Conservation (phyloP, 2,113 vertebrate genomes). For the Trochalopteron elliotii region DNA sequence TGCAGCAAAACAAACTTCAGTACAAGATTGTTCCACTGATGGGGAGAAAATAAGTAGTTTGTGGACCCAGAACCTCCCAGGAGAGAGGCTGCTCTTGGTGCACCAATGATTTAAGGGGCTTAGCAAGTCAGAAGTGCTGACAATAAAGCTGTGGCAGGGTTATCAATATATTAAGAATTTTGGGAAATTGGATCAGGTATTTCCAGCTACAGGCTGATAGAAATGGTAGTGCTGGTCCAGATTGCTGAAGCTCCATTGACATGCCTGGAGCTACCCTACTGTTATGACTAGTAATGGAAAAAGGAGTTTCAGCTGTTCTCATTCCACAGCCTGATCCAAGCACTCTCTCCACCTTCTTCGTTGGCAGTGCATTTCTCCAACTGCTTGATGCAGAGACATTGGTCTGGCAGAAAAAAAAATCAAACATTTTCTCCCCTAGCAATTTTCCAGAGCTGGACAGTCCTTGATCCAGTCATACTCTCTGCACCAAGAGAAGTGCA, state of each 20-base stretch:
- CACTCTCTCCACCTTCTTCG: not conserved
- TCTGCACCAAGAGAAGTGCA: not conserved
- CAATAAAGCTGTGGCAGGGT: not conserved
- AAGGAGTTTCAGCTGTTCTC: not conserved
- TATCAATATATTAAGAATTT: not conserved
- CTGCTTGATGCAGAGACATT: not conserved
- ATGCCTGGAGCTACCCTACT: not conserved
- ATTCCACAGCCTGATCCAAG: not conserved
- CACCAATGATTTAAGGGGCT: not conserved
- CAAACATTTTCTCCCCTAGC: not conserved
- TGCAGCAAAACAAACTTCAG: not conserved
- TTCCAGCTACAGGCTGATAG: not conserved
- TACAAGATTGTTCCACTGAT: not conserved
- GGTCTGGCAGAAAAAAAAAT: not conserved
- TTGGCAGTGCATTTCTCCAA: not conserved
- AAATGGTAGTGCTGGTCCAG: not conserved
- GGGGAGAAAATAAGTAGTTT: not conserved
- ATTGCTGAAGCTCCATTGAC: not conserved
- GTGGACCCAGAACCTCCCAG: not conserved
- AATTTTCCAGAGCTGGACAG: not conserved
- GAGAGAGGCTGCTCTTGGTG: not conserved
- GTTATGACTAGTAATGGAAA: rapidly evolving
- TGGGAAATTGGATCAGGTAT: not conserved
- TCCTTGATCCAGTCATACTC: not conserved
- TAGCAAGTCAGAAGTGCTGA: not conserved